A percentile compares a stretch with the other conserved stretches of the same genome.
These are phyloP conservation scores for Cerastis rubricosa DNA, from an alignment of 2,888 invertebrate genomes.

Conservation along the genomic window DNA sequence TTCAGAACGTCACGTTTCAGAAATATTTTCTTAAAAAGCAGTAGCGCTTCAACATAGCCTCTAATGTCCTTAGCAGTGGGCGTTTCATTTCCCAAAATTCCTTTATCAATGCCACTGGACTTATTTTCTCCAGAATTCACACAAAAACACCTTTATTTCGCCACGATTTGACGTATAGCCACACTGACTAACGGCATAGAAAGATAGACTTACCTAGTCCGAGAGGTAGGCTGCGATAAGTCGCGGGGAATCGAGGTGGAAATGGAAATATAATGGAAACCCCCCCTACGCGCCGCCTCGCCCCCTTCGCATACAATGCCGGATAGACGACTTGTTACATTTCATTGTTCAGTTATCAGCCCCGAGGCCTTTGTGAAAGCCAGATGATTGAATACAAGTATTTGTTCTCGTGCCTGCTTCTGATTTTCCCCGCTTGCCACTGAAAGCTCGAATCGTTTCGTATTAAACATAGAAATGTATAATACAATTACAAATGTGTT, in stretches of 20 bases:
- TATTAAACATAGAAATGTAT: slow-evolving; percentile 79
- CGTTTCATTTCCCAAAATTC: slow-evolving; percentile 18
- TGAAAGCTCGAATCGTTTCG: slow-evolving; percentile 85
- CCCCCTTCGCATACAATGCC: slow-evolving; percentile 85
- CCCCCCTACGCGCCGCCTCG: slow-evolving; percentile 72
- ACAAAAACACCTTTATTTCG: slow-evolving; percentile 75
- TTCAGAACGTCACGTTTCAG: neutral
- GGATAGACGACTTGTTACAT: slow-evolving; percentile 91
- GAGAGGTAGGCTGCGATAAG: slow-evolving; percentile 89
- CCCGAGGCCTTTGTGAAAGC: slow-evolving; percentile 88
- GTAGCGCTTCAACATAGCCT: slow-evolving; percentile 1
- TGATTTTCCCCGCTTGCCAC: slow-evolving; percentile 87
- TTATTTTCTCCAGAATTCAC: slow-evolving; percentile 63
- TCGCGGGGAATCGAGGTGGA: slow-evolving; percentile 89
- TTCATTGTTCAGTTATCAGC: slow-evolving; percentile 91
- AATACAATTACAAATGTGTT: slow-evolving; percentile 81
- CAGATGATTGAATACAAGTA: slow-evolving; percentile 90
- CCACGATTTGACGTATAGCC: slow-evolving; percentile 80
- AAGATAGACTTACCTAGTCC: slow-evolving; percentile 89
- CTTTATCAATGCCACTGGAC: slow-evolving; percentile 50
- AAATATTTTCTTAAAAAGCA: slow-evolving; percentile 1
- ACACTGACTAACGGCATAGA: slow-evolving; percentile 87
- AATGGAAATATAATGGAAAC: slow-evolving; percentile 91
- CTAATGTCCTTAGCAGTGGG: slow-evolving; percentile 21
- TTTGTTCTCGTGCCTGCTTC: slow-evolving; percentile 89